Percentiles rank a stretch among this genome's conserved stretches.
These are phyloP conservation scores for Hassar affinis DNA, from an alignment of 2,113 vertebrate genomes.

Conservation along the genomic window DNA sequence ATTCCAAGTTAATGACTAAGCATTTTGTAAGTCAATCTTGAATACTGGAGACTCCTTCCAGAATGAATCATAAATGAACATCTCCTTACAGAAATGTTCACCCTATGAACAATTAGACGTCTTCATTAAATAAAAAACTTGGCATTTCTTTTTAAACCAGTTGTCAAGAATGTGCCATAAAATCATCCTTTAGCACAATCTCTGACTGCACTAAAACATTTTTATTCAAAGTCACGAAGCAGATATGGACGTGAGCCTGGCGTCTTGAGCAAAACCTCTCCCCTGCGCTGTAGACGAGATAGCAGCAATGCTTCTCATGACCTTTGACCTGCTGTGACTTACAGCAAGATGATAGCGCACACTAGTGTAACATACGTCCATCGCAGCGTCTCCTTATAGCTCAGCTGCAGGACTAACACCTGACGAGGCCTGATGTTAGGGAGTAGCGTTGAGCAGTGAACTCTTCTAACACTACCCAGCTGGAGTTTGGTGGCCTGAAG, in stretches of 20 bases:
- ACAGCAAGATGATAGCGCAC: conserved; percentile 32
- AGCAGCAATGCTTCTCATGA: conserved; percentile 47
- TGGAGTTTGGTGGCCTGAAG: conserved; percentile 1
- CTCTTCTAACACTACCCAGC: conserved; percentile 3
- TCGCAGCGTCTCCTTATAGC: background rate
- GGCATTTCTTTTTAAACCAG: background rate
- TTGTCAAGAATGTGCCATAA: background rate
- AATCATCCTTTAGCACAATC: background rate
- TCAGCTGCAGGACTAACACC: background rate
- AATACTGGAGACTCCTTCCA: background rate
- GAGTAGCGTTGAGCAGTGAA: background rate
- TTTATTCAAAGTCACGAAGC: background rate
- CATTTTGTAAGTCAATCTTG: too few relatives aligned
- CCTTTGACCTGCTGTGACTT: conserved; percentile 41
- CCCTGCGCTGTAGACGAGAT: conserved; percentile 17
- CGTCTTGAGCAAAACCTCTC: background rate
- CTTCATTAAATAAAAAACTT: background rate
- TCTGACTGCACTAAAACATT: background rate
- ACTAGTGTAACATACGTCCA: conserved; percentile 21
- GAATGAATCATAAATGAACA: background rate
- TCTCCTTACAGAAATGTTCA: background rate
- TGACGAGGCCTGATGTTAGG: background rate
- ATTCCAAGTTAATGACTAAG: too few relatives aligned
- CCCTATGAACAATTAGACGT: background rate
- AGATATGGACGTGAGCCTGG: conserved; percentile 11